These are phyloP conservation scores for Semicossyphus pulcher DNA, from an alignment of 2,113 vertebrate species.

Conservation along the genomic window DNA sequence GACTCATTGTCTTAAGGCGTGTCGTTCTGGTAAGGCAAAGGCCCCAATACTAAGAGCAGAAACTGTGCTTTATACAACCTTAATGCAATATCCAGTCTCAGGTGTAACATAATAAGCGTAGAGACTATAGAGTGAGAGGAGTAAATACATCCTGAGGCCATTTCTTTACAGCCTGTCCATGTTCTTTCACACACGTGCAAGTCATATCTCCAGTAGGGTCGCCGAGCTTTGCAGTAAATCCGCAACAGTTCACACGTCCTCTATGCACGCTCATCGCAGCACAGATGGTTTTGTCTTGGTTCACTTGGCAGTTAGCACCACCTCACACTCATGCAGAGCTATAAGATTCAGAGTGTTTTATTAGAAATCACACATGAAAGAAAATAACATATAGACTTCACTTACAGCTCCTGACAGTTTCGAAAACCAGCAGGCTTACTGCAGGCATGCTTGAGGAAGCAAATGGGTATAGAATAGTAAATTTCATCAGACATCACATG, in stretches of 20 bases:
- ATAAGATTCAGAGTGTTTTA: constrained; percentile 42
- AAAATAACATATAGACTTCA: not conserved
- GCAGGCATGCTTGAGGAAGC: constrained; percentile 42
- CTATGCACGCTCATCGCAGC: constrained; percentile 25
- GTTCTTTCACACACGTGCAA: constrained; percentile 26
- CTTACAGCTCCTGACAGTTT: constrained; percentile 16
- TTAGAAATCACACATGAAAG: constrained; percentile 42
- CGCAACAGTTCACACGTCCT: constrained; percentile 54
- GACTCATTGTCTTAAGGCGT: constrained; percentile 16
- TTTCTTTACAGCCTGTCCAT: constrained; percentile 56
- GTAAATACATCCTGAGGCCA: constrained; percentile 35
- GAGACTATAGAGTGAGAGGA: constrained; percentile 34
- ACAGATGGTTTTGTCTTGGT: constrained; percentile 74
- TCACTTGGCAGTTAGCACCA: constrained; percentile 62
- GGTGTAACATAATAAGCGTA: constrained; percentile 55
- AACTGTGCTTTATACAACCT: constrained; percentile 49
- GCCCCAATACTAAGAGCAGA: constrained; percentile 23
- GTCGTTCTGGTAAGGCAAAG: constrained; percentile 17
- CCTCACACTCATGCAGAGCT: constrained; percentile 39
- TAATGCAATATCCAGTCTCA: constrained; percentile 38
- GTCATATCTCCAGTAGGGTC: constrained; percentile 32
- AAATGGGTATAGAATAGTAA: constrained; percentile 59
- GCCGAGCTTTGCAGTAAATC: constrained; percentile 40
- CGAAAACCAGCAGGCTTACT: constrained; percentile 35
- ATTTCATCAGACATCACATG: constrained; percentile 67